Percentiles rank a stretch among this genome's conserved stretches.
These are phyloP conservation scores for Diplodus sargus DNA, from an alignment of 2,797 vertebrate genomes.

Conservation along the genomic window DNA sequence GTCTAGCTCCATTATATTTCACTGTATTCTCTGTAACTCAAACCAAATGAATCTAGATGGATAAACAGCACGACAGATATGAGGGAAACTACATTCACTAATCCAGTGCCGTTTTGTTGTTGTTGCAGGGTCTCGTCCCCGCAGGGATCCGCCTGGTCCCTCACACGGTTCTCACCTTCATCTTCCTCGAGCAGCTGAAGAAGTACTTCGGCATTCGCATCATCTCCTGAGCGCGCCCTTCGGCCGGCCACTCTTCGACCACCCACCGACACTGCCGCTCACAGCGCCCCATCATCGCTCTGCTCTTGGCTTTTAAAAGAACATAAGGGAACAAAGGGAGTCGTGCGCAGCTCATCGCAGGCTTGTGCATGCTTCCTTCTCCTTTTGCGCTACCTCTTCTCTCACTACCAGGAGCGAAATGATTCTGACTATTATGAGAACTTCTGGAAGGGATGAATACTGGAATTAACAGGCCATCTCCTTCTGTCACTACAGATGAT, in stretches of 20 bases:
- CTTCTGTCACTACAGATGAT: background rate
- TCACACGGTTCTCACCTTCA: constrained; percentile 94
- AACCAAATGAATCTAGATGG: too few relatives aligned
- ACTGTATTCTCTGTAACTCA: too few relatives aligned
- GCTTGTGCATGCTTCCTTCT: constrained; percentile 23
- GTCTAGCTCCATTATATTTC: too few relatives aligned
- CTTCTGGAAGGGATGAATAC: constrained; percentile 7
- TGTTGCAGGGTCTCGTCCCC: constrained; percentile 91
- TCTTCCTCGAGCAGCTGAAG: constrained; percentile 96
- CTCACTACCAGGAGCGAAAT: constrained; percentile 6
- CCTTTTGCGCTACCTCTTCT: constrained; percentile 54
- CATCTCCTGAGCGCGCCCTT: constrained; percentile 81
- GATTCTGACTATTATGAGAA: background rate
- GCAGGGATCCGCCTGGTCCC: constrained; percentile 94
- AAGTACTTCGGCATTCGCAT: constrained; percentile 92
- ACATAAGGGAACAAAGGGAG: constrained; percentile 32
- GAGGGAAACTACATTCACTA: background rate
- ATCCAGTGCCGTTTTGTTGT: background rate
- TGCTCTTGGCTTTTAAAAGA: constrained; percentile 12
- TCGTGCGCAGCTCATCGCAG: background rate
- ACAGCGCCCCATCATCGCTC: background rate
- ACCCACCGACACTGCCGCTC: background rate
- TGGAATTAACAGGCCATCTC: background rate
- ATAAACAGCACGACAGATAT: too few relatives aligned
- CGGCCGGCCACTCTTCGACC: background rate